A percentile compares a stretch with the other conserved stretches of the same genome.
Evolutionary conservation across 35 echinoderm and acorn worm genomes (phyloP).

Genomic region (Chiridota heheva): DNA sequence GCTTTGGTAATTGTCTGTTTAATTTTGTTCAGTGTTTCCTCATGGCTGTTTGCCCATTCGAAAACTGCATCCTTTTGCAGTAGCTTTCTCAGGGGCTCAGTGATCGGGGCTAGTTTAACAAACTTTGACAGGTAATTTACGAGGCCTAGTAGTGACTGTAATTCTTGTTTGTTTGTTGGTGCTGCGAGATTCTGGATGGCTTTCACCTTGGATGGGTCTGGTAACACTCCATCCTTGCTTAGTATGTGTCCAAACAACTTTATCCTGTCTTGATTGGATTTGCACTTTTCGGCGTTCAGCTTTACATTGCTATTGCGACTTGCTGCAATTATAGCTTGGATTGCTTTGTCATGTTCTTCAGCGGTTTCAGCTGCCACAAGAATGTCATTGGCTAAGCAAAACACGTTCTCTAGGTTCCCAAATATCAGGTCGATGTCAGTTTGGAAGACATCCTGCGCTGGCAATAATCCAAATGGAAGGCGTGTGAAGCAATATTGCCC

Average conservation of each 20-base stretch:
- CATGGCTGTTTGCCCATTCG: conserved; percentile 4
- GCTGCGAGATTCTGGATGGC: conserved; percentile 29
- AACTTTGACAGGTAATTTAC: conserved; percentile 11
- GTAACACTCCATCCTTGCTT: background rate
- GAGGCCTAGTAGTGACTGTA: conserved; percentile 11
- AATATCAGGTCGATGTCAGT: too few species aligned
- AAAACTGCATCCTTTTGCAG: conserved; percentile 17
- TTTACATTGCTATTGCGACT: too few species aligned
- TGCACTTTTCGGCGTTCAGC: background rate
- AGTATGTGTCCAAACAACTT: conserved; percentile 30
- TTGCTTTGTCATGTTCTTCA: too few species aligned
- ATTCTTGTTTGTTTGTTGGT: conserved; percentile 31
- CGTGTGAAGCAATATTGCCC: too few species aligned
- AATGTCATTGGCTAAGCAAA: too few species aligned
- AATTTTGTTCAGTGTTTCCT: conserved; percentile 11
- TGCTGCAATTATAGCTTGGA: too few species aligned
- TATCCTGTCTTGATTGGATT: conserved; percentile 31
- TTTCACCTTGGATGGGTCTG: conserved; percentile 25
- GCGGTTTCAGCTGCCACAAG: too few species aligned
- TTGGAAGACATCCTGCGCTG: too few species aligned
- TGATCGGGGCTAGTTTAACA: background rate
- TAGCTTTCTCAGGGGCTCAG: conserved; percentile 30
- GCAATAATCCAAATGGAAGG: too few species aligned
- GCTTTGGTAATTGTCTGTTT: background rate
- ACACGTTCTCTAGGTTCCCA: too few species aligned